Evolutionary conservation across 2,113 vertebrate genomes (phyloP).

Genomic region (Ailuropoda melanoleuca): DNA sequence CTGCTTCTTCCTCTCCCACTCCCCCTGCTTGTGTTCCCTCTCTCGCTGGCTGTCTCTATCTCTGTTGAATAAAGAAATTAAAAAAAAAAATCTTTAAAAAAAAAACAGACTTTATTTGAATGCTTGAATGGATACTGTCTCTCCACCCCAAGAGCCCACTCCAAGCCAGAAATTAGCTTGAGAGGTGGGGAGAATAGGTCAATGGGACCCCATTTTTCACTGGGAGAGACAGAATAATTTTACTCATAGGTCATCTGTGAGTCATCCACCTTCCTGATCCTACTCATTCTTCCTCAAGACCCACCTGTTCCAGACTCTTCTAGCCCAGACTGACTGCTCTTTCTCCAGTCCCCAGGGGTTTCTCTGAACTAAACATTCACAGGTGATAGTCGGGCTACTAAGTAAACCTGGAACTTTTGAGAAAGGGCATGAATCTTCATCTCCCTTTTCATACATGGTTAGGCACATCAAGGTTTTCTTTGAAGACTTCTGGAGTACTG

Average conservation of each 20-base stretch:
- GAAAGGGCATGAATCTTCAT: background rate
- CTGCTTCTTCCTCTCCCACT: no score
- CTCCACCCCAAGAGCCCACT: background rate
- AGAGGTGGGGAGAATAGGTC: background rate
- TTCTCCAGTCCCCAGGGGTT: background rate
- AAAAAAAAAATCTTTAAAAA: no score
- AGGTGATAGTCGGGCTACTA: background rate
- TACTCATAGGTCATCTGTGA: background rate
- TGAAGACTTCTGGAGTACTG: background rate
- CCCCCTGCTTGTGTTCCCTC: no score
- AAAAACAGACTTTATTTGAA: background rate
- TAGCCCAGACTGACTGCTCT: background rate
- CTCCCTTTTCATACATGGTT: background rate
- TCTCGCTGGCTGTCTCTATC: no score
- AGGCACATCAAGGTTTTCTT: background rate
- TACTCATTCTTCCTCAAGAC: background rate
- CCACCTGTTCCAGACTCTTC: background rate
- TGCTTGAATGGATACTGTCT: background rate
- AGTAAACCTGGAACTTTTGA: background rate
- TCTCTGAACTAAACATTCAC: background rate
- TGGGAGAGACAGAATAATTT: background rate
- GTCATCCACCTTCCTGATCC: background rate
- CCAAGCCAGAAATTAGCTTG: background rate
- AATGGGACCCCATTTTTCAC: background rate
- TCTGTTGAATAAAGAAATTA: no score